phyloP scores from a whole-genome alignment of 2,797 vertebrate species.

The Prunella strophiata region DNA sequence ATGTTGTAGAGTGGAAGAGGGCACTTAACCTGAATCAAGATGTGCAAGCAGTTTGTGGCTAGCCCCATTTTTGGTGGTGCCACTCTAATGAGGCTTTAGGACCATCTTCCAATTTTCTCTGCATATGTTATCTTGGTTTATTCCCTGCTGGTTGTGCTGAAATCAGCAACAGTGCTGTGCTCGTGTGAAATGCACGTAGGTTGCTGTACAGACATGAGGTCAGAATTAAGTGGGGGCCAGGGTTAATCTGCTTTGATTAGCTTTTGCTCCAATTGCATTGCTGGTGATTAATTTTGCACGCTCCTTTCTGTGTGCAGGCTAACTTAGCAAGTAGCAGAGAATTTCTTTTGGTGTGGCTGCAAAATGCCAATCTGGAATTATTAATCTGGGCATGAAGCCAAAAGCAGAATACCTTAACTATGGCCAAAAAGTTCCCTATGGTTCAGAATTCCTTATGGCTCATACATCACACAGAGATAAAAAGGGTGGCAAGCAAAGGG shows the following conservation, averaged over 20 bases:
- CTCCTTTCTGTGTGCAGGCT: neutral
- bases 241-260: slow-evolving; percentile 13
- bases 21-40: neutral
- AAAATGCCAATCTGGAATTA: neutral
- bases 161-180: neutral
- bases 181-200: neutral
- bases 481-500: neutral
- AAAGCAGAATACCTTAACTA: neutral
- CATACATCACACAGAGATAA: neutral
- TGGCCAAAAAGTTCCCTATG: neutral
- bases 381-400: neutral
- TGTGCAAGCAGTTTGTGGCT: neutral
- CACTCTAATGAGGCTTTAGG: neutral
- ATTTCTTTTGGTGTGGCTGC: neutral
- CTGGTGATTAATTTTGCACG: neutral
- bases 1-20: neutral
- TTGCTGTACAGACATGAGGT: neutral
- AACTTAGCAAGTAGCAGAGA: neutral
- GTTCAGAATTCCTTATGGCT: neutral
- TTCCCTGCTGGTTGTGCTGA: neutral
- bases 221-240: slow-evolving; percentile 11
- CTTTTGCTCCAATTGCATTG: neutral
- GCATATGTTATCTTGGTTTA: neutral
- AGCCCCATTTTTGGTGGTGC: neutral
- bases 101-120: neutral